A percentile compares a stretch with the other conserved stretches of the same genome.
These are phyloP conservation scores for Psilopsiagon aymara DNA, from an alignment of 2,113 vertebrate species.

Conservation along the genomic window DNA sequence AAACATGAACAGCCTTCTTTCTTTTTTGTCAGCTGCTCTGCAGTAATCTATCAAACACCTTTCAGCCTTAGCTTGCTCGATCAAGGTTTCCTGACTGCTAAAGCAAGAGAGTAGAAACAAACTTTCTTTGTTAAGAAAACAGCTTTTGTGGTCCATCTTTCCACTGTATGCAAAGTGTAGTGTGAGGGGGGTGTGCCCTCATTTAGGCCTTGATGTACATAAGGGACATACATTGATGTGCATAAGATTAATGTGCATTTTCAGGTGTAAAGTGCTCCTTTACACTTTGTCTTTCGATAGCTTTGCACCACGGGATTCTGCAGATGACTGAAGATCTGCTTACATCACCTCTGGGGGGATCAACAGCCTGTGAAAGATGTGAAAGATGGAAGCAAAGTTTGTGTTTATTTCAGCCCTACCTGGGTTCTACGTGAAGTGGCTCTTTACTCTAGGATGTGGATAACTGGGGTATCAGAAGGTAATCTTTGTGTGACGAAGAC, in stretches of 20 bases:
- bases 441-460: not conserved
- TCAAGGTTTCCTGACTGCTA: not conserved
- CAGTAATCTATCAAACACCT: not conserved
- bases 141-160: not conserved
- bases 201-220: not conserved
- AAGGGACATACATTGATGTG: not conserved
- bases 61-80: not conserved
- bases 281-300: not conserved
- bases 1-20: not conserved
- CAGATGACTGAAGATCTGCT: not conserved
- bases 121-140: not conserved
- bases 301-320: not conserved
- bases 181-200: rapidly evolving
- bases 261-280: not conserved
- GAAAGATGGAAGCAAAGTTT: not conserved
- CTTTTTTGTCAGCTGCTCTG: not conserved
- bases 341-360: rapidly evolving
- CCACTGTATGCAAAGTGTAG: not conserved
- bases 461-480: not conserved
- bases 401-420: not conserved
- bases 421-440: not conserved
- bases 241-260: not conserved
- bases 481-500: not conserved
- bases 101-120: not conserved
- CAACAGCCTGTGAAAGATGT: not conserved